A percentile compares a stretch with the other conserved stretches of the same genome.
Conservation (phyloP, 2,888 invertebrate species). For the Caenorhabditis drosophilae region DNA sequence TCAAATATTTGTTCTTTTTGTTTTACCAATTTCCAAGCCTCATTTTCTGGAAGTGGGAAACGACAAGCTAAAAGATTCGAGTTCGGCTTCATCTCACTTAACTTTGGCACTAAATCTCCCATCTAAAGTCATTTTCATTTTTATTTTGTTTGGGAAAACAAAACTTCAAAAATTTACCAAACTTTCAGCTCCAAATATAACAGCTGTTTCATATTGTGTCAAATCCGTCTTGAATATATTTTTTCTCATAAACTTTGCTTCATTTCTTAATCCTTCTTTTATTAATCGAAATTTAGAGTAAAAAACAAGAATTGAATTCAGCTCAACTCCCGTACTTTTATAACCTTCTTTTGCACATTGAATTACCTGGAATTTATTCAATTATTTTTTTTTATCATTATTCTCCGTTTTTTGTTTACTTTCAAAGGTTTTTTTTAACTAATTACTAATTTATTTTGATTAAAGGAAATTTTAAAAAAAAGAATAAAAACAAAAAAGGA, state of each 20-base stretch:
- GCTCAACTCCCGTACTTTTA: conserved; percentile 60
- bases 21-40: conserved; percentile 34
- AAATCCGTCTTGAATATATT: conserved; percentile 65
- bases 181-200: conserved; percentile 65
- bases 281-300: conserved; percentile 51
- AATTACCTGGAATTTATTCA: conserved; percentile 50
- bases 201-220: conserved; percentile 53
- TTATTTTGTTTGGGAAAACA: too few species aligned
- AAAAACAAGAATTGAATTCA: conserved; percentile 62
- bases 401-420: neutral
- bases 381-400: too few species aligned
- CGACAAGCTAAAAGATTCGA: conserved; percentile 62
- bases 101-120: conserved; percentile 59
- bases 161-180: too few species aligned
- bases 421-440: too few species aligned
- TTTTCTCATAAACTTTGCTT: conserved; percentile 48
- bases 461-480: too few species aligned
- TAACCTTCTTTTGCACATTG: conserved; percentile 63
- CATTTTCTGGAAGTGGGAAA: conserved; percentile 61
- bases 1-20: neutral
- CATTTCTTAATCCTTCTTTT: conserved; percentile 31
- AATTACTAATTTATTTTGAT: too few species aligned
- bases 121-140: too few species aligned
- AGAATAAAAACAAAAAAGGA: too few species aligned
- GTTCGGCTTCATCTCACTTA: conserved; percentile 56